Percentiles rank a stretch among this genome's conserved stretches.
Evolutionary conservation across 2,888 invertebrate genomes (phyloP).

Genomic region (Tiphia femorata): DNA sequence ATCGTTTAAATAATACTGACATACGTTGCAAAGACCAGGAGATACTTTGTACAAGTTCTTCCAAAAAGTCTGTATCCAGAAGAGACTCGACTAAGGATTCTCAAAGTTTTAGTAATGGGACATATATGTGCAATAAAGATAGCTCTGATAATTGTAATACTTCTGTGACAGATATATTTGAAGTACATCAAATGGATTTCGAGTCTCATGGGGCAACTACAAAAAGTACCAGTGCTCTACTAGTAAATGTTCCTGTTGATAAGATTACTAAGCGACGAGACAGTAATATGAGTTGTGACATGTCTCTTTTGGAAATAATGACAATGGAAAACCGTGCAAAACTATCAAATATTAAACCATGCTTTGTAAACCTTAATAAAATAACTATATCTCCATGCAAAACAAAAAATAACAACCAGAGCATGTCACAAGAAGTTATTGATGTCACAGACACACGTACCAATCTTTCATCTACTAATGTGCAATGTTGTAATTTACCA

Average conservation of each 20-base stretch:
- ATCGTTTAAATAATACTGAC: too few relatives aligned
- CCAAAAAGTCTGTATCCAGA: background rate
- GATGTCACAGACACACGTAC: background rate
- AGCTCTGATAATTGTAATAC: background rate
- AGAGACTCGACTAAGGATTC: background rate
- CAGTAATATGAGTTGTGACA: too few relatives aligned
- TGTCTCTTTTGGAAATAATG: background rate
- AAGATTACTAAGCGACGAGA: too few relatives aligned
- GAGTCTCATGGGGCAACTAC: background rate
- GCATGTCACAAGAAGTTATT: background rate
- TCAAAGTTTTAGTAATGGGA: background rate
- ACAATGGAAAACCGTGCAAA: background rate
- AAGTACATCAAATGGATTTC: too few relatives aligned
- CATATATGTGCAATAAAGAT: background rate
- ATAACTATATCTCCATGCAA: too few relatives aligned
- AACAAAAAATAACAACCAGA: too few relatives aligned
- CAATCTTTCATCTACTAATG: too few relatives aligned
- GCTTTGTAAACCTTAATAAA: constrained; percentile 18
- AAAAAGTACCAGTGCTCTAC: background rate
- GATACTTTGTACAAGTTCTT: background rate
- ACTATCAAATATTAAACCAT: constrained; percentile 12
- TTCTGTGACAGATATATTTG: too few relatives aligned
- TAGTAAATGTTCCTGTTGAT: background rate
- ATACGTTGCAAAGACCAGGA: background rate
- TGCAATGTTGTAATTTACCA: too few relatives aligned